Evolutionary conservation across 2,888 invertebrate species (phyloP), one percentile per base, ranked within the genome.

Genomic region (Epinotia nisella): DNA sequence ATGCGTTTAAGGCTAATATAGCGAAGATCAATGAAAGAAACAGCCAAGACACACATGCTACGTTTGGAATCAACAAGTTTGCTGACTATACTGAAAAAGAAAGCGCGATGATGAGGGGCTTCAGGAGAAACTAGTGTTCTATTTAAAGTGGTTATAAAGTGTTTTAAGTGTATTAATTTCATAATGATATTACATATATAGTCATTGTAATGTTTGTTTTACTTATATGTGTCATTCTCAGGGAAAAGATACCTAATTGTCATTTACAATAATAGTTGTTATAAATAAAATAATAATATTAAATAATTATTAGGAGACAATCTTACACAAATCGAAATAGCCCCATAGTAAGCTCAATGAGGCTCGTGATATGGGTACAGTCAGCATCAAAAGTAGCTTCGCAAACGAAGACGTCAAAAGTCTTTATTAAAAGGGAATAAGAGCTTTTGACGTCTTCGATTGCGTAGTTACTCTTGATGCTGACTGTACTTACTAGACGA

Each of bases 21-120:
- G 45, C 55, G 19, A 5, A 2, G 13, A 72, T 72, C 45, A 72
- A 72, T 45, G 29, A 15, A 4, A 55, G 56, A 2, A 72, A 67
- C 71, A 45, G 21, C 21, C 21, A 39, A 60, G 15, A 17, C 24
- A 58, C 62, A 35, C 9, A 41, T 24, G 78, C 78, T 1, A 75
- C 74, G 4, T 78, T 60, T 24, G 76, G 69, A 35, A 76, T 78
- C 21, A 77, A 79, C 62, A 77, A 77, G 51, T 77, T 77, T 58
- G 76, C 77, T 0, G 79, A 79, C 56, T 78, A 76, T 60, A 79
- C 78, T 0, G 49, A 56, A 1, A 74, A 75, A 0, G 78, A 79
- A 21, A 75, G 21, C 29, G 70, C 75, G 53, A 10, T 19, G 9
- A 74, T 79, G 77, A 67, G 68, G 24, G 79, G 79, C 13, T 59